Base-by-base conservation (phyloP, 2,113 vertebrate genomes). In the Salminus brasiliensis region DNA sequence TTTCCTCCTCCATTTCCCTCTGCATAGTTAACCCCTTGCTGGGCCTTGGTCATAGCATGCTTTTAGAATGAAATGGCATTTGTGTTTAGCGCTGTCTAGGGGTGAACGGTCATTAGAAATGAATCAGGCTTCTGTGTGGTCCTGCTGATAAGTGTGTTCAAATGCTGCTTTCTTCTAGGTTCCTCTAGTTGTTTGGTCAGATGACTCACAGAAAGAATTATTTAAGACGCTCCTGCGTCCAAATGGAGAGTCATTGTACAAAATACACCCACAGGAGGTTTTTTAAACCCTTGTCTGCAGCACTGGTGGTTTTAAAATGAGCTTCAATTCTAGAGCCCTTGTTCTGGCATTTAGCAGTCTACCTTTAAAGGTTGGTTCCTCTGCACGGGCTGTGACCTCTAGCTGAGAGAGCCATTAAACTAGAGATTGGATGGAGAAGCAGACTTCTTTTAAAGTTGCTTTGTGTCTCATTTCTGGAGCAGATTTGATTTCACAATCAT, bases 401-500 rank as follows among this genome's bases (percentile, higher is more conserved):
- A 2, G 8, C 34, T 32, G 32, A 41, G 10, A 39, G 32, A 18
- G 30, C 49, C 67, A 74, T 78, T 59, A 67, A 67, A 62, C 49
- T 77, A 34, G 32, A 79, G 72, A n/a, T 11, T 39, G 30, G 49
- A 59, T 47, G 55, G 59, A 60, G 5, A 47, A 41, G 41, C 45
- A 36, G 45, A 68, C 25, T 39, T 72, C 27, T 63, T 60, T 36
- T 32, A 32, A 60, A 62, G 52, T 29, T 49, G 49, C 36, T n/a
- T 47, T 74, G 70, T 55, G 59, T 27, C 60, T 68, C 34, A 52
- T 76, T 68, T 66, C 57, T 65, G 49, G 70, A 63, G 27, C 15
- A 32, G 8, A 72, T 45, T 18, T 32, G 39, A 74, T 72, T 76
- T 85, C 73, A 74, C 49, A 82, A 41, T 73, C 49, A 47, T 78